phyloP scores from a whole-genome alignment of 2,113 vertebrate genomes.

The Pollachius pollachius region DNA sequence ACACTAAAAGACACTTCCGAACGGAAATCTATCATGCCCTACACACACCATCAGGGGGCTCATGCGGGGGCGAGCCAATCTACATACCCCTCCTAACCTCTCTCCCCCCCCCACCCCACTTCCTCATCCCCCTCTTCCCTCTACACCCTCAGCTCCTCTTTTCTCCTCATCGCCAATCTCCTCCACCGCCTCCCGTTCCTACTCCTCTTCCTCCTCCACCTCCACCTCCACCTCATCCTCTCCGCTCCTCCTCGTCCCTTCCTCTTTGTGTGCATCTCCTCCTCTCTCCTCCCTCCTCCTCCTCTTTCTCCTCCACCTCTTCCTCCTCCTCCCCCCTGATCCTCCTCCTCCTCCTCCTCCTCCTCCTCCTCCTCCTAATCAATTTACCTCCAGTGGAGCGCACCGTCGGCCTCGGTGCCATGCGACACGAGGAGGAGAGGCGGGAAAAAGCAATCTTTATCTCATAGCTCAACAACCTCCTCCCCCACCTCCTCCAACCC shows the following conservation, averaged over 20 bases:
- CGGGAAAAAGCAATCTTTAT: slow-evolving; percentile 76
- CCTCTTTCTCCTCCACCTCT: slow-evolving; percentile 11
- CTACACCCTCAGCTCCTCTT: slow-evolving; percentile 21
- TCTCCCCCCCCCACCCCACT: slow-evolving; percentile 7
- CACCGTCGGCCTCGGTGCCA: slow-evolving; percentile 38
- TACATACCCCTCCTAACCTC: slow-evolving; percentile 63
- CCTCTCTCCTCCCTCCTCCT: no score
- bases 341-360: slow-evolving; percentile 29
- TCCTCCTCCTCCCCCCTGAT: slow-evolving; percentile 32
- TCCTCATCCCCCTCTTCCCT: slow-evolving; percentile 35
- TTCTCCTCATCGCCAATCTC: not conserved
- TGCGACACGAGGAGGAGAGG: slow-evolving; percentile 52
- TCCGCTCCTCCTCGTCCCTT: slow-evolving; percentile 33
- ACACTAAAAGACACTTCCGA: slow-evolving; percentile 34
- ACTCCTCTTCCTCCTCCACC: slow-evolving; percentile 10
- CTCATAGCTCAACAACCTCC: slow-evolving; percentile 40
- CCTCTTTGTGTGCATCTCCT: no score
- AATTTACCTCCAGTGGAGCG: slow-evolving; percentile 66
- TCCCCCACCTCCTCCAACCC: slow-evolving; percentile 6
- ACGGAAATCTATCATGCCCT: slow-evolving; percentile 76
- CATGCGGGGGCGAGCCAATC: slow-evolving; percentile 71
- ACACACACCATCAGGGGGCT: slow-evolving; percentile 68
- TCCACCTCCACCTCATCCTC: slow-evolving; percentile 16
- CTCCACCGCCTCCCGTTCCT: slow-evolving; percentile 26
- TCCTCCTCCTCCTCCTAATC: slow-evolving; percentile 61